Evolutionary conservation across 2,888 invertebrate genomes (phyloP), one percentile per base, ranked within the genome.

Genomic region (Acronicta psi): DNA sequence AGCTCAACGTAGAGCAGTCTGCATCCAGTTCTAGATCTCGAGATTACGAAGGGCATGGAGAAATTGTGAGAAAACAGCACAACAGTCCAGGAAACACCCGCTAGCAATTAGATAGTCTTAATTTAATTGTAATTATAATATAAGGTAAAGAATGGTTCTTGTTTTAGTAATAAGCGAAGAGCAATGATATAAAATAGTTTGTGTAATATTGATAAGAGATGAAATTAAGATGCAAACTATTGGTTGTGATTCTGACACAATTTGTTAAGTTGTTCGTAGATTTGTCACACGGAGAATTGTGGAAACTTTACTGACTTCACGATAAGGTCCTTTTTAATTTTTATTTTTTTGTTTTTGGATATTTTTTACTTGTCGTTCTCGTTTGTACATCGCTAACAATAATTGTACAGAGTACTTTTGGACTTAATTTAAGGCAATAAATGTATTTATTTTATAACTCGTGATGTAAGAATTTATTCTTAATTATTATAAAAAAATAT

Each of bases 391-490:
- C 94, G 89, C 93, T 93, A 93, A 93, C 94, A 94, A 93, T 94
- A 92, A 91, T 87, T 94, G 94, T 94, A 94, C 94, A 94, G 93
- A 93, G 89, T 93, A 93, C 91, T 94, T 94, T 93, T 92, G 92
- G 91, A 94, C 93, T 93, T 94, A 93, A 93, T 92, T 94, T 93
- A 93, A 93, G 94, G 93, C 93, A 92, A 93, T 94, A 94, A 94
- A 94, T 93, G 94, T 94, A 94, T 94, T 94, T 94, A 94, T 94
- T 94, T 93, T 94, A 93, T 93, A 94, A 93, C 93, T 94, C 89
- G 93, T 93, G 93, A 94, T 93, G 93, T 94, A 94, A 94, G 94
- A 93, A 93, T 93, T 94, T 93, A 93, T 93, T 93, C 93, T 92
- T 94, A 94, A 93, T 93, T 93, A 94, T 94, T 93, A 93, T 92